Percentiles rank a stretch among this genome's conserved stretches.
These are phyloP conservation scores for Gila robusta DNA, from an alignment of 2,797 vertebrate species.

Conservation along the genomic window DNA sequence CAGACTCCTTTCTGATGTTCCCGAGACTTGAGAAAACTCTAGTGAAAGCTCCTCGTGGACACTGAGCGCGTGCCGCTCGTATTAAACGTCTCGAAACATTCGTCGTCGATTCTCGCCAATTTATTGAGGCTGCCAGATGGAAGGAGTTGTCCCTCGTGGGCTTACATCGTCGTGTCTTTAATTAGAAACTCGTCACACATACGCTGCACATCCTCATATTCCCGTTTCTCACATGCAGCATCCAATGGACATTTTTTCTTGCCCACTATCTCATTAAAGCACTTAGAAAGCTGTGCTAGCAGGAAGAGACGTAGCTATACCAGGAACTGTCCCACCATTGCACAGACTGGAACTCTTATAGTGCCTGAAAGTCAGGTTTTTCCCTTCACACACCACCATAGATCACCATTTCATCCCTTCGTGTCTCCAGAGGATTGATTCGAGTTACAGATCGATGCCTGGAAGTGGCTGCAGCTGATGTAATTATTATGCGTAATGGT, in stretches of 20 bases:
- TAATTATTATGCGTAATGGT: constrained; percentile 58
- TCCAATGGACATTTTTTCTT: constrained; percentile 5
- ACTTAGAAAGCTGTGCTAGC: constrained; percentile 64
- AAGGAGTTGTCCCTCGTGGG: constrained; percentile 80
- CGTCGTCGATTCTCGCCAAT: constrained; percentile 68
- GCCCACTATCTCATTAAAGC: constrained; percentile 52
- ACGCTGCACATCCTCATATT: constrained; percentile 45
- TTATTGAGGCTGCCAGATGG: constrained; percentile 79
- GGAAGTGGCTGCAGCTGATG: constrained; percentile 60
- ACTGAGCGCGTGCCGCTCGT: constrained; percentile 62
- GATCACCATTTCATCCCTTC: constrained; percentile 52
- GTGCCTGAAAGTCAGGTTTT: constrained; percentile 52
- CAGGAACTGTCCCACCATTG: constrained; percentile 70
- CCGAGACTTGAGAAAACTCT: constrained; percentile 60
- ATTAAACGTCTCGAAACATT: constrained; percentile 58
- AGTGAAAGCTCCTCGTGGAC: constrained; percentile 68
- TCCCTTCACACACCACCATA: constrained; percentile 58
- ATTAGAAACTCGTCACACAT: constrained; percentile 73
- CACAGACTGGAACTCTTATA: constrained; percentile 58
- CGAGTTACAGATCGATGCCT: constrained; percentile 61
- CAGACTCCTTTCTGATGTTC: constrained; percentile 69
- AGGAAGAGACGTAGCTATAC: constrained; percentile 63
- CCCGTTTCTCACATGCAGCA: constrained; percentile 53
- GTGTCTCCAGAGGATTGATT: constrained; percentile 56
- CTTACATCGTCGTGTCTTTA: constrained; percentile 73